Percentiles rank a stretch among this genome's conserved stretches.
These are phyloP conservation scores for Caenorhabditis tropicalis DNA, from an alignment of 1,140 invertebrate genomes.

Conservation along the genomic window DNA sequence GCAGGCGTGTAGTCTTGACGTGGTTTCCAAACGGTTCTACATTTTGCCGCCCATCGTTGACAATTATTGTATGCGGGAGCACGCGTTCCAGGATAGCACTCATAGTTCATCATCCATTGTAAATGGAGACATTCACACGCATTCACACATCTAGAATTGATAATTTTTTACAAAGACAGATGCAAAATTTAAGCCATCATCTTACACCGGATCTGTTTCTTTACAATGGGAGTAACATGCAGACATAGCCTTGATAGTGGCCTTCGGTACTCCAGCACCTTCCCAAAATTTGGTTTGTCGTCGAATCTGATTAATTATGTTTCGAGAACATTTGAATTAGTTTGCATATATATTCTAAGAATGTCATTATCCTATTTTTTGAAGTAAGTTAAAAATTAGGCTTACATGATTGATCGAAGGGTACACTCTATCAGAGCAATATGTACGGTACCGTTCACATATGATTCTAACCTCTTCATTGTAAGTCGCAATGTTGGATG, in stretches of 20 bases:
- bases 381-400: background rate
- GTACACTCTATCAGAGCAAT: slow-evolving; percentile 59
- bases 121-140: slow-evolving; percentile 62
- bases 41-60: slow-evolving; percentile 61
- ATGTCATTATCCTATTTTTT: too few relatives aligned
- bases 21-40: slow-evolving; percentile 58
- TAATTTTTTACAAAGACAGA: too few relatives aligned
- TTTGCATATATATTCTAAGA: too few relatives aligned
- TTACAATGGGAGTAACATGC: slow-evolving; percentile 58
- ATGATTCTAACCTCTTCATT: slow-evolving; percentile 62
- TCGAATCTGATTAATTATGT: slow-evolving; percentile 52
- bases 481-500: slow-evolving; percentile 58
- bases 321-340: too few relatives aligned
- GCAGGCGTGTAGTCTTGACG: slow-evolving; percentile 57
- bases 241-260: slow-evolving; percentile 49
- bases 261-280: slow-evolving; percentile 54
- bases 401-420: slow-evolving; percentile 60
- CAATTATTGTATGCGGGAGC: slow-evolving; percentile 55
- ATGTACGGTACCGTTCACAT: slow-evolving; percentile 58
- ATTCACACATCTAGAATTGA: slow-evolving; percentile 55
- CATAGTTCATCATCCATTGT: slow-evolving; percentile 61
- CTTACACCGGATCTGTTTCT: slow-evolving; percentile 59
- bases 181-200: too few relatives aligned
- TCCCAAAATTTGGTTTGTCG: slow-evolving; percentile 58
- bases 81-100: slow-evolving; percentile 56